Evolutionary conservation across 2,888 invertebrate species (phyloP).

Genomic region (Chloroclysta siterata): DNA sequence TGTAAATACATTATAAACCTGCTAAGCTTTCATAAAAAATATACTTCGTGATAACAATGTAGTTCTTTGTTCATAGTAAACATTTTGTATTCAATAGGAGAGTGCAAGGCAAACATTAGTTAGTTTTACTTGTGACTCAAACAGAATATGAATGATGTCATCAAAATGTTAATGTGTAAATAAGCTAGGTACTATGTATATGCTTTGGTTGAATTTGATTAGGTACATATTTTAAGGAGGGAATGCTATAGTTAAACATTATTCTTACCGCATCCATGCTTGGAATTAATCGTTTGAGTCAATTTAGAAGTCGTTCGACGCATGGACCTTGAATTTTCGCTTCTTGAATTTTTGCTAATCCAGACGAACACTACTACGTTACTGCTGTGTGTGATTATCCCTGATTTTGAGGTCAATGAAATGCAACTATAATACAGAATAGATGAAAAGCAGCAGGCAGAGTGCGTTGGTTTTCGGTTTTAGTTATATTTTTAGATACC

Average conservation of each 20-base stretch:
- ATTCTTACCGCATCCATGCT: constrained; percentile 61
- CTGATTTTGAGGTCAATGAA: too few species aligned
- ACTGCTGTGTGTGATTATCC: too few species aligned
- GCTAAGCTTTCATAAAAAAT: background rate
- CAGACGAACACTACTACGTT: too few species aligned
- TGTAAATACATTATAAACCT: background rate
- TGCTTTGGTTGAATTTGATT: background rate
- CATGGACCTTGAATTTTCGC: background rate
- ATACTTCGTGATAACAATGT: background rate
- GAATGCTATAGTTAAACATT: background rate
- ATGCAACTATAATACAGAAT: too few species aligned
- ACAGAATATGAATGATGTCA: constrained; percentile 9
- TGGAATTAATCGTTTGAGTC: background rate
- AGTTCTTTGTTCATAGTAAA: too few species aligned
- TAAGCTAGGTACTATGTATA: background rate
- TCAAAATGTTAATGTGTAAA: background rate
- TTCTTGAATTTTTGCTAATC: too few species aligned
- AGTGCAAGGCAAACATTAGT: background rate
- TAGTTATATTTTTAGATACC: too few species aligned
- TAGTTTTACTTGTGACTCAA: constrained; percentile 2
- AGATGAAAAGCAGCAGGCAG: too few species aligned
- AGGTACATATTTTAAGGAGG: background rate
- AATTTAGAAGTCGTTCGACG: background rate
- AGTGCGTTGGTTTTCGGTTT: too few species aligned
- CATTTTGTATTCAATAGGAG: background rate